Percentiles rank a stretch among this genome's conserved stretches.
Evolutionary conservation across 2,888 invertebrate species (phyloP).

Genomic region (Platynereis dumerilii): DNA sequence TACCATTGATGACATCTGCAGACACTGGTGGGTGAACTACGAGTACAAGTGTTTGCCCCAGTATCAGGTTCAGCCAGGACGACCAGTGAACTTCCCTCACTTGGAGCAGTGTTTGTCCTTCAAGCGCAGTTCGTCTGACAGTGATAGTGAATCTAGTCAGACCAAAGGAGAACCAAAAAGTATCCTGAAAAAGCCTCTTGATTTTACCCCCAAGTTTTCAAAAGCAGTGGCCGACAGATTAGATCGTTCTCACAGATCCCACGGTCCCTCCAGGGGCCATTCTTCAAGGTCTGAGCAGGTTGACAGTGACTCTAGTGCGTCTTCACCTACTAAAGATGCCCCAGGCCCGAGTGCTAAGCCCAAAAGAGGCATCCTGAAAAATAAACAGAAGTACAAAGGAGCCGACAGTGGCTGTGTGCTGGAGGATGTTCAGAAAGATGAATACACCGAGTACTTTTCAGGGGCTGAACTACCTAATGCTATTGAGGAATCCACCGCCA

Average conservation of each 20-base stretch:
- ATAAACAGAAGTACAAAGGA: conserved; percentile 46
- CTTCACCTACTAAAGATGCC: conserved; percentile 19
- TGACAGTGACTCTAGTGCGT: not conserved
- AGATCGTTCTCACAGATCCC: not conserved
- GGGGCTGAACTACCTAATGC: not conserved
- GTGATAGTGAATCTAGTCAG: conserved; percentile 20
- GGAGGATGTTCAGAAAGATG: conserved; percentile 9
- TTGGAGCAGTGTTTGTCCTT: conserved; percentile 17
- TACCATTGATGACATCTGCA: conserved; percentile 91
- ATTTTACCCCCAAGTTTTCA: conserved; percentile 3
- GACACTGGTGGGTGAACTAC: conserved; percentile 94
- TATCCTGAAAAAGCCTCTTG: conserved; percentile 31
- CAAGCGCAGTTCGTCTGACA: conserved; percentile 21
- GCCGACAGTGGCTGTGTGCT: conserved; percentile 51
- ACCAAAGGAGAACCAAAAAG: conserved; percentile 23
- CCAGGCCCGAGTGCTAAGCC: conserved; percentile 55
- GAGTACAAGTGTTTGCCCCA: conserved; percentile 49
- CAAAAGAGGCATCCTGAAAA: conserved; percentile 53
- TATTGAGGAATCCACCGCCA: not conserved
- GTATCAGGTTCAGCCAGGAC: conserved; percentile 28
- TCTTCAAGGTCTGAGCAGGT: not conserved
- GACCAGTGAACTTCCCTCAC: conserved; percentile 20
- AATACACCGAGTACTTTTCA: conserved; percentile 22
- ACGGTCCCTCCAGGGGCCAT: not conserved
- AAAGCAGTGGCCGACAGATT: not conserved